Evolutionary conservation across 2,797 vertebrate genomes (phyloP).

Genomic region (Esox masquinongy): DNA sequence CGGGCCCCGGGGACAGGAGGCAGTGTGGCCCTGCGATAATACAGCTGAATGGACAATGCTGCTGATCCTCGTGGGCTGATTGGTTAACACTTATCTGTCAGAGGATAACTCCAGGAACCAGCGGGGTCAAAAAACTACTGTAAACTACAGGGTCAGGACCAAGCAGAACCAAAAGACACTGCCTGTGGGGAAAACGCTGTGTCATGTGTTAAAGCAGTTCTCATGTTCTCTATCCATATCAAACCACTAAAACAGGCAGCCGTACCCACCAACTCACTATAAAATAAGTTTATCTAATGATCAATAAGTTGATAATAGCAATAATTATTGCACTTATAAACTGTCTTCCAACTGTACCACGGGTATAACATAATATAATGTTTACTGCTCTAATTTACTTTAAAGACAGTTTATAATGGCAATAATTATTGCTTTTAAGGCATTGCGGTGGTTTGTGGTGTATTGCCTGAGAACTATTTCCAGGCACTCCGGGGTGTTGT

Average conservation of each 20-base stretch:
- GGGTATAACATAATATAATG: no score
- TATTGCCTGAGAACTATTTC: no score
- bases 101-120: not conserved
- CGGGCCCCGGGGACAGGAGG: conserved; percentile 75
- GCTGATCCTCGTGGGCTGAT: conserved; percentile 65
- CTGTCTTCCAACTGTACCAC: no score
- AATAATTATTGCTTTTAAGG: no score
- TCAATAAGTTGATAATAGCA: not conserved
- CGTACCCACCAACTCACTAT: not conserved
- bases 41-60: conserved; percentile 74
- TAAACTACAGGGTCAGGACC: not conserved
- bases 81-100: conserved; percentile 10
- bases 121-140: not conserved
- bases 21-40: conserved; percentile 73
- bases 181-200: not conserved
- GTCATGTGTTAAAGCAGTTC: not conserved
- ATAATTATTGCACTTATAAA: no score
- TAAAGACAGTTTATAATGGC: no score
- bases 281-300: not conserved
- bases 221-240: not conserved
- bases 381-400: no score
- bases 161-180: not conserved
- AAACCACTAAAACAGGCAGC: no score
- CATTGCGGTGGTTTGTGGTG: no score
- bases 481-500: no score